Evolutionary conservation across 2,113 vertebrate species (phyloP), one percentile per base, ranked within the genome.

Genomic region (Protobothrops mucrosquamatus): DNA sequence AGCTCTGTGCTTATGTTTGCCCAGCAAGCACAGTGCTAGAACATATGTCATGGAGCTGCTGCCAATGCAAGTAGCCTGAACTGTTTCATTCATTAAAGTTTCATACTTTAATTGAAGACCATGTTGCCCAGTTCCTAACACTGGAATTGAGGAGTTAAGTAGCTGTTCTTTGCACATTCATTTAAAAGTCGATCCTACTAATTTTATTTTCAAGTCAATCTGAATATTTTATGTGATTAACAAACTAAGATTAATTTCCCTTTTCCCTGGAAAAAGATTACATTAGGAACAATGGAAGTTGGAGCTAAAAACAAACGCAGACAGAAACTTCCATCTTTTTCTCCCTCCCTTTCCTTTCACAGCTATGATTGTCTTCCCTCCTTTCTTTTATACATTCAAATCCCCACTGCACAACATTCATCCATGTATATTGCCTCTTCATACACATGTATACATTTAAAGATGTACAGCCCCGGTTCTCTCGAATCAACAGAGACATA

Each of bases 1-100:
- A 85, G 39, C 48, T 57, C 87, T 57, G 26, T 85, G 23, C 92
- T 93, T 69, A 90, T 23, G 15, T 87, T 57, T 91, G 89, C 89
- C 89, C 48, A 69, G 85, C 24, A 87, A 85, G 57, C 57, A 87
- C 46, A 39, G 59, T 12, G 59, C 29, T 24, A 22, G 55, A 87
- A 46, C 34, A 34, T 10, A 1, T 39, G 34, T 64, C 85, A 52
- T 22, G 11, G 39, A 91, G 48, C 90, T 74, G 2, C 11, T 91
- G 89, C 89, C 92, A 93, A 26, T 29, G 39, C 55, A 14, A 34
- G 24, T 54, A 87, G 52, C 55, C 74, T 61, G 61, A 92, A 88
- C 85, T 18, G 57, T 23, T 87, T 85, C 34, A 34, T 48, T 52
- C 57, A 24, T 59, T 59, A 24, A 59, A 64, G 85, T 87, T 56